A percentile compares a stretch with the other conserved stretches of the same genome.
These are phyloP conservation scores for Platypus cylindrus DNA, from an alignment of 2,888 invertebrate species.

Conservation along the genomic window DNA sequence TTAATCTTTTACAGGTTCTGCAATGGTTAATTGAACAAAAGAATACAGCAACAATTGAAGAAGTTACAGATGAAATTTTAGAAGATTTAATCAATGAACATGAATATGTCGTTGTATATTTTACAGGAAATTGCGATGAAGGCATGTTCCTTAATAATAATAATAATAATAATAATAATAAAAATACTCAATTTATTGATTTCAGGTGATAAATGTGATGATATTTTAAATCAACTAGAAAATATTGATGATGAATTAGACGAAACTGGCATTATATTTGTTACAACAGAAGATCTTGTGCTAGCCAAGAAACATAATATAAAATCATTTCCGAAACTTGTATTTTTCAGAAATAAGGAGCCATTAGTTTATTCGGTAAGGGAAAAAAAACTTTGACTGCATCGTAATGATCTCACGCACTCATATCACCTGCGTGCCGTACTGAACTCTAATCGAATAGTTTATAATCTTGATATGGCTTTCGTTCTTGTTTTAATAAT, in stretches of 20 bases:
- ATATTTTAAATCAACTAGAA: constrained; percentile 73
- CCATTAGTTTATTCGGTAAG: constrained; percentile 56
- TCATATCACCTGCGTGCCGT: too few species aligned
- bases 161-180: neutral
- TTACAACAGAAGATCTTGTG: constrained; percentile 74
- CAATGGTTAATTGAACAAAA: constrained; percentile 81
- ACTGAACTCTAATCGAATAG: too few species aligned
- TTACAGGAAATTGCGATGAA: constrained; percentile 80
- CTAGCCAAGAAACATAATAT: constrained; percentile 77
- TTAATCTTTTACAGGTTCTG: constrained; percentile 51
- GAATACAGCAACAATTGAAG: constrained; percentile 82
- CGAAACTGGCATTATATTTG: constrained; percentile 85
- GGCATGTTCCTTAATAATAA: constrained; percentile 1
- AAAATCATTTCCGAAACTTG: constrained; percentile 72
- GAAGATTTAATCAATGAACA: constrained; percentile 75
- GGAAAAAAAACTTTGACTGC: neutral
- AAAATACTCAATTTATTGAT: neutral
- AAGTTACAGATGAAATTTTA: constrained; percentile 85
- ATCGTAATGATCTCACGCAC: too few species aligned
- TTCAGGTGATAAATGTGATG: constrained; percentile 68
- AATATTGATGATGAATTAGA: constrained; percentile 89
- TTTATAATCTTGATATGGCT: too few species aligned
- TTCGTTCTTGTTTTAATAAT: too few species aligned
- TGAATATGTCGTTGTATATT: constrained; percentile 89
- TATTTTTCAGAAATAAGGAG: constrained; percentile 85